Conservation (phyloP, 2,113 vertebrate species). For the Pteruthius melanotis region DNA sequence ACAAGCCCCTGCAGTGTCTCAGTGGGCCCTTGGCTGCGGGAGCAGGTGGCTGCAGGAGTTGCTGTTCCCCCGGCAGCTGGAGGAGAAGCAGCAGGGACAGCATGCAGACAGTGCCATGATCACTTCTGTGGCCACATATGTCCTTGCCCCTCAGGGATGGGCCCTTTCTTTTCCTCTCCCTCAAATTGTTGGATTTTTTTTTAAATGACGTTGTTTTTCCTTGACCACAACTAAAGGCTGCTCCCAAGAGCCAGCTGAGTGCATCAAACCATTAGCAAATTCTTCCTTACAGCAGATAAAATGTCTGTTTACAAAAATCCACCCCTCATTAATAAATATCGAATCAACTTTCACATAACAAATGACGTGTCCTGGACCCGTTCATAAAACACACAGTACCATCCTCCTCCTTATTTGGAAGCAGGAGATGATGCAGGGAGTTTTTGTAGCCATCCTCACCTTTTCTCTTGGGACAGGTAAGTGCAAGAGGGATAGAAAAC, state of each 20-base stretch:
- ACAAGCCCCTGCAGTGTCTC: no score
- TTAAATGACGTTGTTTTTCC: not conserved
- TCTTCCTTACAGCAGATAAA: not conserved
- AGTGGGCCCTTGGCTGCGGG: no score
- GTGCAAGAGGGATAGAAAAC: not conserved
- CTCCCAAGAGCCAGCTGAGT: constrained; percentile 45
- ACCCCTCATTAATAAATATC: not conserved
- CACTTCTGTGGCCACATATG: no score
- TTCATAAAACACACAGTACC: not conserved
- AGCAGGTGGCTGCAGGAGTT: no score
- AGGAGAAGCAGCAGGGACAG: no score
- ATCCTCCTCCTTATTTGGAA: not conserved
- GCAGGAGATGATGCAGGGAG: not conserved
- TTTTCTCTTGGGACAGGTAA: constrained; percentile 47
- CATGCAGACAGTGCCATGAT: no score
- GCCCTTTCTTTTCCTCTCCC: not conserved
- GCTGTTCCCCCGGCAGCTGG: no score
- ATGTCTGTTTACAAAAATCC: not conserved
- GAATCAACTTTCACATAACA: not conserved
- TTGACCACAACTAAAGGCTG: not conserved
- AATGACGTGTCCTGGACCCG: not conserved
- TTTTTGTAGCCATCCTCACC: constrained; percentile 23
- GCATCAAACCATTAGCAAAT: constrained; percentile 55
- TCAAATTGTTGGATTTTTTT: not conserved
- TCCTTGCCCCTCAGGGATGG: no score